Evolutionary conservation across 2,888 invertebrate genomes (phyloP), one percentile per base, ranked within the genome.

Genomic region (Sceliomorpha sp.): DNA sequence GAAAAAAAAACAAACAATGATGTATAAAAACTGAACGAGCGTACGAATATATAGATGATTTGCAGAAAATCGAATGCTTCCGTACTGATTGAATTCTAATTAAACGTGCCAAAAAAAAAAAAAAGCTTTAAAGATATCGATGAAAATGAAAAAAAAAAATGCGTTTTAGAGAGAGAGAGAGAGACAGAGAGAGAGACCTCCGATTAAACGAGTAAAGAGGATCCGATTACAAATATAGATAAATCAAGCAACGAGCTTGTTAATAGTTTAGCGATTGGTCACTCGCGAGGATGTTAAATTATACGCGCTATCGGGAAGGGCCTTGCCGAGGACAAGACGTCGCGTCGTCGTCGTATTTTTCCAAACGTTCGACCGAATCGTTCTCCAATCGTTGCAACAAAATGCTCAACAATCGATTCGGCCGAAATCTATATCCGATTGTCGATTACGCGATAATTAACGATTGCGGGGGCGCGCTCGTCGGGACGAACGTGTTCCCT

Each of bases 51-150:
- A 53, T 55, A 69, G 64, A 20, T 37, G 50, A 56, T 62, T 66
- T 59, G 76, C 68, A 73, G 68, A 82, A 76, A 81, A 81, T 81
- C 79, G 77, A 83, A 82, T 80, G 81, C 80, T 84, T 82, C 80
- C 81, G 80, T 80, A 80, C 77, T 78, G 79, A 86, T 79, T 81
- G 79, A 86, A 86, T 87, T 87, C 83, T 86, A 85, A 87, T 83
- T 79, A 82, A 82, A 87, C 80, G 87, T 87, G 87, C 87, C 87
- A 68, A 73, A 84, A 79, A 83, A 82, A 39, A 64, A 50, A 70
- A 83, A 75, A 84, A 81, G 82, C 84, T 84, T 84, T 83, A 81
- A 82, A 70, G 71, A 73, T 67, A 72, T 72, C 67, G 51, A 63
- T 53, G 53, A 70, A 37, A 47, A 67, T 64, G 53, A 62, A 34